These are phyloP conservation scores for Cyphomyrus discorhynchus DNA, from an alignment of 2,113 vertebrate genomes.

Conservation along the genomic window DNA sequence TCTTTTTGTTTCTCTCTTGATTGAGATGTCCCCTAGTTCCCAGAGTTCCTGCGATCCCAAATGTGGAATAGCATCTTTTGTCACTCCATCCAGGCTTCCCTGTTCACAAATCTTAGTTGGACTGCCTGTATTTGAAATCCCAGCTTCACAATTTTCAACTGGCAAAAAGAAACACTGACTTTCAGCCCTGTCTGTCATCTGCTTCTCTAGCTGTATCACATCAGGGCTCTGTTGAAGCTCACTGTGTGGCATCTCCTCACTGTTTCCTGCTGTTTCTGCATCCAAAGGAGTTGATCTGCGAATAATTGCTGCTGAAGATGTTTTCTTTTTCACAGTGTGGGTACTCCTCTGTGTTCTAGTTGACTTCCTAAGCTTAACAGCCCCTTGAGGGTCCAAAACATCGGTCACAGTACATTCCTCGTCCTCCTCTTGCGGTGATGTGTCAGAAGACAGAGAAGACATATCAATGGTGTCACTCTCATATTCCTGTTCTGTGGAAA, in stretches of 20 bases:
- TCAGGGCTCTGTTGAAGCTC: not conserved
- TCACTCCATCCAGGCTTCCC: not conserved
- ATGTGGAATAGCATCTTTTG: not conserved
- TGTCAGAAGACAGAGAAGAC: not conserved
- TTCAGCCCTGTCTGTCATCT: not conserved
- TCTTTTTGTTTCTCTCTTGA: not conserved
- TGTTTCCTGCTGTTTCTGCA: not conserved
- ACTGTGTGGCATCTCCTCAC: not conserved
- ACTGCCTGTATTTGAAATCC: not conserved
- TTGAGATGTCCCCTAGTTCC: not conserved
- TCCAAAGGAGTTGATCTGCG: not conserved
- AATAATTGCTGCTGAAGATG: not conserved
- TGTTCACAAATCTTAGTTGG: not conserved
- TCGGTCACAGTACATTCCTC: not conserved
- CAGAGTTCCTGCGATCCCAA: too few species aligned
- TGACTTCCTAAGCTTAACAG: not conserved
- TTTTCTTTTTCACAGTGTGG: not conserved
- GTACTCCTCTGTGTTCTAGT: not conserved
- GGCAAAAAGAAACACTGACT: not conserved
- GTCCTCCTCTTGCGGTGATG: not conserved
- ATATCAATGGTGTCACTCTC: not conserved
- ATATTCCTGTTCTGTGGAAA: not conserved
- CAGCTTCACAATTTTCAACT: not conserved
- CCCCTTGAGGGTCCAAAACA: not conserved
- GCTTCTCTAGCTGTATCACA: not conserved